Percentiles rank a stretch among this genome's conserved stretches.
Evolutionary conservation across 2,888 invertebrate species (phyloP).

Genomic region (Noctua janthina): DNA sequence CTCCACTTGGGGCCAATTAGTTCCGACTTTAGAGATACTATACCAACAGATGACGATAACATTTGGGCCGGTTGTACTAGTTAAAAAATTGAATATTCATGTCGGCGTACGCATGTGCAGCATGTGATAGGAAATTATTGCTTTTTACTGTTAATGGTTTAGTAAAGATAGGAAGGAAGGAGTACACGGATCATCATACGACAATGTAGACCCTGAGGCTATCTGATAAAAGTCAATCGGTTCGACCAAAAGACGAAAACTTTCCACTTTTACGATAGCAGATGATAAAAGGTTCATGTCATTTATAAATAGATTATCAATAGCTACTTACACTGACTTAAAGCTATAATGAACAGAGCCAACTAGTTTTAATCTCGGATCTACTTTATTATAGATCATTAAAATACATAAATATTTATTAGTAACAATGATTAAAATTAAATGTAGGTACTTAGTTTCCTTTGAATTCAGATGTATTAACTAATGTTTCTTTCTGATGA

Average conservation of each 20-base stretch:
- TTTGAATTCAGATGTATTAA: background rate
- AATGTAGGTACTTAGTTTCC: background rate
- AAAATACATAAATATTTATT: slow-evolving; percentile 11
- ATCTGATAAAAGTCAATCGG: slow-evolving; percentile 33
- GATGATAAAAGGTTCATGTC: slow-evolving; percentile 47
- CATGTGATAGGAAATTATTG: slow-evolving; percentile 4
- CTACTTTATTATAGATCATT: slow-evolving; percentile 16
- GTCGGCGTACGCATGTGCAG: background rate
- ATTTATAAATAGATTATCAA: slow-evolving; percentile 50
- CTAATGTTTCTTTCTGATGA: background rate
- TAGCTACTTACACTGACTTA: slow-evolving; percentile 17
- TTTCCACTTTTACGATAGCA: slow-evolving; percentile 56
- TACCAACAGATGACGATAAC: slow-evolving; percentile 50
- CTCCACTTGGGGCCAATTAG: slow-evolving; percentile 84
- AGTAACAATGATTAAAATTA: background rate
- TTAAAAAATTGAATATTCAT: slow-evolving; percentile 31
- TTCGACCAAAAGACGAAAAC: slow-evolving; percentile 35
- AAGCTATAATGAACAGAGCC: slow-evolving; percentile 26
- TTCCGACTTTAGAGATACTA: slow-evolving; percentile 72
- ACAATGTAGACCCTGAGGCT: slow-evolving; percentile 32
- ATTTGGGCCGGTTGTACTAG: slow-evolving; percentile 32
- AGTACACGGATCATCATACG: slow-evolving; percentile 14
- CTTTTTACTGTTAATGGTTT: slow-evolving; percentile 33
- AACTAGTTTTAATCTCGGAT: slow-evolving; percentile 8
- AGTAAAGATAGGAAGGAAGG: slow-evolving; percentile 16